Evolutionary conservation across 2,888 invertebrate species (phyloP).

Genomic region (Drosophila leonis): DNA sequence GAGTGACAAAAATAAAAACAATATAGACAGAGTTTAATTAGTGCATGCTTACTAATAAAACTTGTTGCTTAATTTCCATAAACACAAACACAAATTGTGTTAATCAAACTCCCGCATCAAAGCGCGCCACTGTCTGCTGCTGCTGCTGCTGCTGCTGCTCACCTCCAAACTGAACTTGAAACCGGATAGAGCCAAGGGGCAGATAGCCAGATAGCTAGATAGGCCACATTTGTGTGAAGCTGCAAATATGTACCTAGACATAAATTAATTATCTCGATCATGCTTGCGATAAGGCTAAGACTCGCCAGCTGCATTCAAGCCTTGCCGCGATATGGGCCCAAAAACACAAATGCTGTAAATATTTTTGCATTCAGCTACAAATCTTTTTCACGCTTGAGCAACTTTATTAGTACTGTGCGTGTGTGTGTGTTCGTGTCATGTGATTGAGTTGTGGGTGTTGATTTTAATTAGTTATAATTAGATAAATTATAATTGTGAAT

Average conservation of each 20-base stretch:
- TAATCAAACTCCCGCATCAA: slow-evolving; percentile 80
- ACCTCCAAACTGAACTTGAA: slow-evolving; percentile 69
- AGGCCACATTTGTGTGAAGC: slow-evolving; percentile 39
- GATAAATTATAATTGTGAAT: slow-evolving; percentile 22
- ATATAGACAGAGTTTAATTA: slow-evolving; percentile 73
- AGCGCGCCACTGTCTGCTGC: slow-evolving; percentile 50
- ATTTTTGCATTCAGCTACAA: slow-evolving; percentile 41
- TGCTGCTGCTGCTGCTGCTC: slow-evolving; percentile 5
- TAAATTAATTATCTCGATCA: slow-evolving; percentile 63
- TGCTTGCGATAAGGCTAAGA: slow-evolving; percentile 53
- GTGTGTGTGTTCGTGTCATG: slow-evolving; percentile 25
- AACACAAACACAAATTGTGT: slow-evolving; percentile 61
- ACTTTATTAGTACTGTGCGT: slow-evolving; percentile 16
- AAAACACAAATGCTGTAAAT: slow-evolving; percentile 16
- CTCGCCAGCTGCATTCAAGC: slow-evolving; percentile 1
- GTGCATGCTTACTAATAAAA: slow-evolving; percentile 82
- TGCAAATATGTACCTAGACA: slow-evolving; percentile 53
- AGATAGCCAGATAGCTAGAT: background rate
- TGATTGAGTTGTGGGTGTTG: slow-evolving; percentile 49
- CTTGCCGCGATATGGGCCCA: slow-evolving; percentile 5
- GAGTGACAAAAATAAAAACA: slow-evolving; percentile 41
- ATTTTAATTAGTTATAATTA: slow-evolving; percentile 29
- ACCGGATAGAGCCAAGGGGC: slow-evolving; percentile 55
- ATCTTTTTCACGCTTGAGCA: slow-evolving; percentile 33
- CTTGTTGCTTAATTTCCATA: slow-evolving; percentile 68